Evolutionary conservation across 2,113 vertebrate genomes (phyloP), one percentile per base, ranked within the genome.

Genomic region (rabbit (Oryctolagus cuniculus)): DNA sequence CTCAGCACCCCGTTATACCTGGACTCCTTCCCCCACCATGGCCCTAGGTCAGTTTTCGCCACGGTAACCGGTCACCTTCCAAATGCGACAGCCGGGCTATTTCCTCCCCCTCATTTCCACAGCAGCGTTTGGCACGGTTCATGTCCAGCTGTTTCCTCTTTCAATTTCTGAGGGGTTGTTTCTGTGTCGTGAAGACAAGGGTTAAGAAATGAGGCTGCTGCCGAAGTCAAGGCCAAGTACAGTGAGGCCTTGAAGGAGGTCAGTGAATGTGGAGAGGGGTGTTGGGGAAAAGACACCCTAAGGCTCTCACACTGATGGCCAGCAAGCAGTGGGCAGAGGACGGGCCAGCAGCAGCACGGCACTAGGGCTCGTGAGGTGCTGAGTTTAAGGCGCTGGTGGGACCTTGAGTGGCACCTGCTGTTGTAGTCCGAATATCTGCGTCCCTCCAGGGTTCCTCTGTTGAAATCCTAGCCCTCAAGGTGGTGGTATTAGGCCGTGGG

Each of bases 1-100:
- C 31, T 8, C 1, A 17, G 31, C 16, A 9, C 69, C 29, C 10
- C 2, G 0, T 31, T 15, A 4, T 3, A n/a, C 13, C n/a, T 49
- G 25, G 44, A 2, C 24, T 22, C 75, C 29, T 22, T 22, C 13
- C 63, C 13, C 12, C n/a, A 21, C 67, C 21, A n/a, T 3, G 22
- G 11, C 22, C 38, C 38, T 24, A 6, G 25, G 24, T 31, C 70
- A 16, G 17, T 36, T n/a, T 11, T 10, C 49, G 27, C 6, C 38
- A n/a, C 2, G 12, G 31, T 9, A 34, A 69, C 55, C 19, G 64
- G 36, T 36, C 24, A 36, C 36, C 34, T 70, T 31, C 74, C 25
- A 31, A n/a, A 36, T 2, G 11, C 38, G 25, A 53, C 72, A 38
- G 16, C 61, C 24, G 70, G 66, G 58, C 64, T 49, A 16, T 17